Conservation (phyloP, 2,797 vertebrate species). For the Squalus acanthias region DNA sequence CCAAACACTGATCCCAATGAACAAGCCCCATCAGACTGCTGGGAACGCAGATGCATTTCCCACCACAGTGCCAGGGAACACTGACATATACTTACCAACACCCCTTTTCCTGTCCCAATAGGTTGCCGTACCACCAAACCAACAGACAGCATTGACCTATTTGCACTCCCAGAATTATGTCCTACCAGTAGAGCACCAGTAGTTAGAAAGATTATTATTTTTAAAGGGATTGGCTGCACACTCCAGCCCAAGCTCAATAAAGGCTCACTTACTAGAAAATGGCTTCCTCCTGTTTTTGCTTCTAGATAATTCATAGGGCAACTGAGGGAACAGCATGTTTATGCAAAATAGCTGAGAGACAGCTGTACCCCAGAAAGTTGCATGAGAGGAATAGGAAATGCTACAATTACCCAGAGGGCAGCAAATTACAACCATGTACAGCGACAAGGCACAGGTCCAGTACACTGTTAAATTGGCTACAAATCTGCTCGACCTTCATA, state of each 20-base stretch:
- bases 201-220: not conserved
- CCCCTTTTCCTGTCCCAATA: not conserved
- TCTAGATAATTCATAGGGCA: not conserved
- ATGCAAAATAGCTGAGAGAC: not conserved
- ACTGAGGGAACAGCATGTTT: not conserved
- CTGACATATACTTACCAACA: not conserved
- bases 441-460: not conserved
- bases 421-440: not conserved
- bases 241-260: not conserved
- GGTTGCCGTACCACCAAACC: not conserved
- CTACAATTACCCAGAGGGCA: not conserved
- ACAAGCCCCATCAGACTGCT: not conserved
- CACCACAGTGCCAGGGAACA: not conserved
- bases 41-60: conserved; percentile 1
- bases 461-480: not conserved
- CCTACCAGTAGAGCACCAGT: not conserved
- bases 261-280: not conserved
- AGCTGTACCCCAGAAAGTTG: not conserved
- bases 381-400: not conserved
- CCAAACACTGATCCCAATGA: conserved; percentile 13
- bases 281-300: not conserved
- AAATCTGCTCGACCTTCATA: not conserved
- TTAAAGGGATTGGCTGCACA: not conserved
- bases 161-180: not conserved
- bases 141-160: not conserved